These are phyloP conservation scores for Microplitis mediator DNA, from an alignment of 1,140 invertebrate genomes.

Conservation along the genomic window DNA sequence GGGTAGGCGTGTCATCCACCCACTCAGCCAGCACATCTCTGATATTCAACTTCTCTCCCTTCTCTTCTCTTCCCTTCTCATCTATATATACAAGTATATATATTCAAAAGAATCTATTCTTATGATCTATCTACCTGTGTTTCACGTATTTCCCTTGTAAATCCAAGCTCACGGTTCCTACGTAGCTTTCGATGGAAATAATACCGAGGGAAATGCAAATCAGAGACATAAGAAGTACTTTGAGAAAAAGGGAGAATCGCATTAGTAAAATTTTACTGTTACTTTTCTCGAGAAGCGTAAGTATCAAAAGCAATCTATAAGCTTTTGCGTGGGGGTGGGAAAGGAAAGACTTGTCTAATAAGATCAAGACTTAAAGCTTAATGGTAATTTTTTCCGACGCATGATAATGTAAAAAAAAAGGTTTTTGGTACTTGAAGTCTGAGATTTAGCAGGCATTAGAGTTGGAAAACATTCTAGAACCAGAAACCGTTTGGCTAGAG, in stretches of 20 bases:
- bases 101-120: background rate
- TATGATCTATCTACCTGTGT: constrained; percentile 16
- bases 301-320: background rate
- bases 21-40: constrained; percentile 12
- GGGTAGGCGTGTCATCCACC: constrained; percentile 52
- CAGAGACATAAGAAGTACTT: background rate
- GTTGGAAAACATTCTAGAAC: background rate
- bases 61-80: background rate
- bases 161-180: constrained; percentile 10
- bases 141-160: constrained; percentile 34
- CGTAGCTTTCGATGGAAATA: constrained; percentile 1
- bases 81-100: constrained; percentile 1
- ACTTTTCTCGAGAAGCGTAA: constrained; percentile 5
- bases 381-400: too few relatives aligned
- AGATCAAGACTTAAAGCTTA: too few relatives aligned
- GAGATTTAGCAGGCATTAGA: too few relatives aligned
- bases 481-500: too few relatives aligned
- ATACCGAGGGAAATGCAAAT: constrained; percentile 28
- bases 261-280: constrained; percentile 13
- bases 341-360: too few relatives aligned
- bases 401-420: too few relatives aligned
- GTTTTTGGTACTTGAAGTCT: too few relatives aligned
- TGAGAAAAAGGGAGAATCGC: constrained; percentile 8
- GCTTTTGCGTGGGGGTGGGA: too few relatives aligned
- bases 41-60: background rate